Percentiles rank a stretch among this genome's conserved stretches.
Conservation (phyloP, 2,888 invertebrate genomes). For the Machimus atricapillus region DNA sequence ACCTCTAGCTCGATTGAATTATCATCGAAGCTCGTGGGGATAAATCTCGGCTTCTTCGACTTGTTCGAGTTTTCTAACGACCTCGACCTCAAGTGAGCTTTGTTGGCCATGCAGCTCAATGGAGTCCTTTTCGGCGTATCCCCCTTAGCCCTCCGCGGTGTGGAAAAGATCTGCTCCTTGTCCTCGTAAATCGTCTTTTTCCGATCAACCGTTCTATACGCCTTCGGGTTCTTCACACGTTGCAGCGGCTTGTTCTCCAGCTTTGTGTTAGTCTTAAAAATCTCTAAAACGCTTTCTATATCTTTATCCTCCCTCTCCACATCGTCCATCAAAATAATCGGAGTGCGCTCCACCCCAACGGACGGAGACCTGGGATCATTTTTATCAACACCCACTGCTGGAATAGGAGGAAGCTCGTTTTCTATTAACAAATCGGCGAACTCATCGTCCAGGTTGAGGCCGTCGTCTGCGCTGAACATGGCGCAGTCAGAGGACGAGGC, state of each 20-base stretch:
- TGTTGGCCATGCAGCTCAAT: slow-evolving; percentile 45
- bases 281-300: slow-evolving; percentile 25
- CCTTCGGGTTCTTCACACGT: slow-evolving; percentile 29
- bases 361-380: slow-evolving; percentile 45
- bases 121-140: slow-evolving; percentile 40
- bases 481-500: neutral
- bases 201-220: neutral
- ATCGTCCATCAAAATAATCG: slow-evolving; percentile 33
- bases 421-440: slow-evolving; percentile 31
- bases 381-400: neutral
- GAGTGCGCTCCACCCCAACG: slow-evolving; percentile 40
- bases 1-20: slow-evolving; percentile 23
- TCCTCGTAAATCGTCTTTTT: slow-evolving; percentile 42
- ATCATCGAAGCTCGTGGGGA: slow-evolving; percentile 40
- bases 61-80: slow-evolving; percentile 40
- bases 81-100: slow-evolving; percentile 42
- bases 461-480: neutral
- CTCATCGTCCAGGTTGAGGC: slow-evolving; percentile 29
- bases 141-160: slow-evolving; percentile 12
- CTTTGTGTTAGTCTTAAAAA: slow-evolving; percentile 24
- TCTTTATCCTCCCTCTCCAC: neutral
- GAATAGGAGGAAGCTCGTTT: too few species aligned
- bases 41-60: neutral
- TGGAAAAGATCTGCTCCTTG: slow-evolving; percentile 1
- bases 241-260: slow-evolving; percentile 2